A percentile compares a stretch with the other conserved stretches of the same genome.
phyloP scores from a whole-genome alignment of 2,797 vertebrate species.

The Dendrocincla tyrannina region DNA sequence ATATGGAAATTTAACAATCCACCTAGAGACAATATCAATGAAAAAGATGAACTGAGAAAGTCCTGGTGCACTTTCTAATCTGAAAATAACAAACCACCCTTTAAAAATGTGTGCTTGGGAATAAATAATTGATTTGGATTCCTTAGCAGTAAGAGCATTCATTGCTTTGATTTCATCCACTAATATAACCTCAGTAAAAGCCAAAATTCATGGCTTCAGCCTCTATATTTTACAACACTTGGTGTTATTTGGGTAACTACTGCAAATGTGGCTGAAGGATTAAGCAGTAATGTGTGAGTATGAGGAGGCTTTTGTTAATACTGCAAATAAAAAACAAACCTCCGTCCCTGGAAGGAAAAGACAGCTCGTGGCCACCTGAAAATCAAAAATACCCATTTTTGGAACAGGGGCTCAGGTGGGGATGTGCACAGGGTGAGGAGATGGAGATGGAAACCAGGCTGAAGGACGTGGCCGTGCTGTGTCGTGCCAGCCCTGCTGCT shows the following conservation, averaged over 20 bases:
- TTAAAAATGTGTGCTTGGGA: not conserved
- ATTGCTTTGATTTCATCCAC: not conserved
- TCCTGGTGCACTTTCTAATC: not conserved
- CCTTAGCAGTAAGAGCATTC: not conserved
- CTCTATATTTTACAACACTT: not conserved
- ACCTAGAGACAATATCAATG: not conserved
- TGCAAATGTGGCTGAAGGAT: not conserved
- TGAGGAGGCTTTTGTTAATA: not conserved
- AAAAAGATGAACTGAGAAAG: not conserved
- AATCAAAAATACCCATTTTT: not conserved
- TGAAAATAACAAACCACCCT: not conserved
- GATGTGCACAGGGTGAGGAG: not conserved
- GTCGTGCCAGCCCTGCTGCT: not conserved
- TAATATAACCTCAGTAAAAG: not conserved
- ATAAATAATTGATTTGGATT: not conserved
- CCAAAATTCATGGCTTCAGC: not conserved
- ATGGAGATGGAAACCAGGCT: not conserved
- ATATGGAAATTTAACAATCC: not conserved
- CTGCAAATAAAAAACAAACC: not conserved
- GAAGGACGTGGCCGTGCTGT: not conserved
- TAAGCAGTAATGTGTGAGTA: not conserved
- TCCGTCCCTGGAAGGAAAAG: not conserved
- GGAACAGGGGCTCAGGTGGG: not conserved
- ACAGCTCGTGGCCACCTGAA: not conserved
- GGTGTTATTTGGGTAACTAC: not conserved